Evolutionary conservation across 2,888 invertebrate genomes (phyloP), one percentile per base, ranked within the genome.

Genomic region (Scaptodrosophila latifasciaeformis): DNA sequence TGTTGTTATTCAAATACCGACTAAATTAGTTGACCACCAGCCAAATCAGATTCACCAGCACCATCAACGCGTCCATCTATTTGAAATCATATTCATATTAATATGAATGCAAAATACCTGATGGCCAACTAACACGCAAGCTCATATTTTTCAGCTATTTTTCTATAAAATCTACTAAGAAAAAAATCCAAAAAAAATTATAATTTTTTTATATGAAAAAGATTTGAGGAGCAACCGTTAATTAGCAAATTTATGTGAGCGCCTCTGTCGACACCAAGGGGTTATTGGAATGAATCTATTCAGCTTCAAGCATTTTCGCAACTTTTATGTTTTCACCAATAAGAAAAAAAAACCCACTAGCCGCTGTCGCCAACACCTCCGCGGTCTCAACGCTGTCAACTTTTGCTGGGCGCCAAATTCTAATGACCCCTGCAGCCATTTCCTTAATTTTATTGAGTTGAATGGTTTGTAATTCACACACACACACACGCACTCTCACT

Each of bases 161-260:
- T 58, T 62, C 58, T 51, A 47, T 27, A 49, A 44, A n/a, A n/a
- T n/a, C n/a, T n/a, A n/a, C n/a, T n/a, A n/a, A n/a, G n/a, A n/a
- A n/a, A n/a, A n/a, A n/a, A n/a, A n/a, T n/a, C n/a, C n/a, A n/a
- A n/a, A n/a, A n/a, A 43, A 30, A 62, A 66, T 61, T 61, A 66
- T 64, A 74, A 74, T 69, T 62, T 68, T 24, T 66, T 59, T 64
- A 60, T 61, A n/a, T n/a, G n/a, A n/a, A 54, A 59, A 68, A 62
- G 50, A 63, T 62, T 54, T 35, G 49, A 65, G 69, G 67, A 63
- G 62, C 65, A 75, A 71, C 71, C 72, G 76, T 71, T 78, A 75
- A 75, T 75, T 75, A 75, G 72, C 42, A 47, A 78, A 75, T 71
- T 75, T 69, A 70, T 71, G 59, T 58, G 62, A 65, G 59, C 67